A percentile compares a stretch with the other conserved stretches of the same genome.
Evolutionary conservation across 2,113 vertebrate species (phyloP).

Genomic region (Zosterops hypoxanthus): DNA sequence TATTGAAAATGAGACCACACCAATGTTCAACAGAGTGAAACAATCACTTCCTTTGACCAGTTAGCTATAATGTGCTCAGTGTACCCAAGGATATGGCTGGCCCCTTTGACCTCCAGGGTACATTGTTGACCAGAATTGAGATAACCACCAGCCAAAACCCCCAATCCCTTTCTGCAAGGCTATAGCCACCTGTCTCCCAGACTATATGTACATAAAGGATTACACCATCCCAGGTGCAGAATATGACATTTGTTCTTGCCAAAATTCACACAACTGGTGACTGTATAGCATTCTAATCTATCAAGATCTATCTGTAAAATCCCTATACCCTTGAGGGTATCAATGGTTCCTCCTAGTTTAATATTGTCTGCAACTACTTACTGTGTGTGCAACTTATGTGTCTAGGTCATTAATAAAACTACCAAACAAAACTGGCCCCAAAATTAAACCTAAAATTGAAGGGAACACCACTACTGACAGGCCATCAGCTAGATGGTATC

Average conservation of each 20-base stretch:
- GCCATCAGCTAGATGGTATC: neutral
- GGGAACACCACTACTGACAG: neutral
- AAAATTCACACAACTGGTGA: neutral
- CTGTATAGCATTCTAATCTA: neutral
- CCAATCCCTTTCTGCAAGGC: neutral
- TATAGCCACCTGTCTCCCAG: neutral
- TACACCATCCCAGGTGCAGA: neutral
- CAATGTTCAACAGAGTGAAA: neutral
- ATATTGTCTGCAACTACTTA: neutral
- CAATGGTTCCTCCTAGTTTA: neutral
- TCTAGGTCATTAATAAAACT: neutral
- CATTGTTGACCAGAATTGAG: neutral
- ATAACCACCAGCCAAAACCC: neutral
- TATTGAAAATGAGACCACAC: neutral
- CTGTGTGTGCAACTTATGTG: neutral
- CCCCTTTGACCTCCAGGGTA: neutral
- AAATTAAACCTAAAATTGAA: neutral
- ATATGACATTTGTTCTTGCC: neutral
- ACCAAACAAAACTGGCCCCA: neutral
- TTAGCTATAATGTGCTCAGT: neutral
- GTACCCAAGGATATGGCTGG: neutral
- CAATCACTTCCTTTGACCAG: neutral
- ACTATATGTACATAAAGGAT: neutral
- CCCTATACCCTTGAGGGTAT: rapidly evolving
- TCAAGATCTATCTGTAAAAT: neutral